Percentiles rank a stretch among this genome's conserved stretches.
These are phyloP conservation scores for Heliopora coerulea DNA, from an alignment of 92 coral and sea anemone species.

Conservation along the genomic window DNA sequence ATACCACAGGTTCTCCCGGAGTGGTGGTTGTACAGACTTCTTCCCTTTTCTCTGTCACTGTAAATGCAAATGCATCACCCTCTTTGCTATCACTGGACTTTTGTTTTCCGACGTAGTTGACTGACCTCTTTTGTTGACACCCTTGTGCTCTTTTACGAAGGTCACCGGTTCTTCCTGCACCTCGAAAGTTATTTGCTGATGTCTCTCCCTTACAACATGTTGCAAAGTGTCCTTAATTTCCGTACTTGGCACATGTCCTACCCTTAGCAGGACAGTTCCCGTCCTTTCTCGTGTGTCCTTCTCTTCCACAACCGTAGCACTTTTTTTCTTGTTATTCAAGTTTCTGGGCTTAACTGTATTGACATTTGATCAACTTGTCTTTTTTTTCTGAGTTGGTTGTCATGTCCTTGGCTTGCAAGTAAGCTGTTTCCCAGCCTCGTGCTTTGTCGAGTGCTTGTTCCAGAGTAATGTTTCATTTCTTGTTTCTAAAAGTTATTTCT, in stretches of 20 bases:
- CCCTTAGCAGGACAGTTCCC: constrained; percentile 15
- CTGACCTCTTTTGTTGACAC: not conserved
- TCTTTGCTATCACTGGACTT: not conserved
- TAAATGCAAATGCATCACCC: not conserved
- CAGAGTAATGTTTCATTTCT: constrained; percentile 57
- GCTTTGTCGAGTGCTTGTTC: constrained; percentile 51
- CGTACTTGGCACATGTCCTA: not conserved
- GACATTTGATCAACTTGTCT: not conserved
- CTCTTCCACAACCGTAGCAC: not conserved
- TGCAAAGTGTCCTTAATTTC: not conserved
- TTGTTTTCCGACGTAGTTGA: not conserved
- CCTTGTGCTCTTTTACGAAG: not conserved
- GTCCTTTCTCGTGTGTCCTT: not conserved
- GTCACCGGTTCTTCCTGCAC: not conserved
- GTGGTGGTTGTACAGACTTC: constrained; percentile 10
- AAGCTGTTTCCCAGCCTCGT: constrained; percentile 53
- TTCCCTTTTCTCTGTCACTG: not conserved
- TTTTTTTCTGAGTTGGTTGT: not conserved
- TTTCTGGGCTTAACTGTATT: not conserved
- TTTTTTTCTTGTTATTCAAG: not conserved
- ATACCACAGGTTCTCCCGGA: constrained; percentile 5
- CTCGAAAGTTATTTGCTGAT: not conserved
- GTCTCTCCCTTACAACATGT: not conserved
- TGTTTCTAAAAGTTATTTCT: constrained; percentile 52
- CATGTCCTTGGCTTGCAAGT: constrained; percentile 52